phyloP scores from a whole-genome alignment of 2,888 invertebrate genomes.

The Dione juno region DNA sequence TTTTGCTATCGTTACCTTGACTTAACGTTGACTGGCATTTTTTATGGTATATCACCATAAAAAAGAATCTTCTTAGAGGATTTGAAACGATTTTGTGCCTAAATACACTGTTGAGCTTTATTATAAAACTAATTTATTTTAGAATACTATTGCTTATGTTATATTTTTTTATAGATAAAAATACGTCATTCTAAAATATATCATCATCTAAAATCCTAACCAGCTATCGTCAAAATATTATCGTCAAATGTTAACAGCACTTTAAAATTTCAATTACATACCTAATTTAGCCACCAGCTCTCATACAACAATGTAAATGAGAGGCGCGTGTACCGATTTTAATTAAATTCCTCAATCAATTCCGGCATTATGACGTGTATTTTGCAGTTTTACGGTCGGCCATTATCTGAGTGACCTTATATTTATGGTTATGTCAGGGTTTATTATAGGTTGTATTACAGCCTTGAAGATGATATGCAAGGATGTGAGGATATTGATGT shows the following conservation, averaged over 20 bases:
- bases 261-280: slow-evolving; percentile 2
- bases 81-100: too few relatives aligned
- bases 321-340: slow-evolving; percentile 49
- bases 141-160: too few relatives aligned
- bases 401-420: slow-evolving; percentile 44
- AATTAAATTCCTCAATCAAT: slow-evolving; percentile 58
- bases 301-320: slow-evolving; percentile 33
- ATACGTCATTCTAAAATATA: too few relatives aligned
- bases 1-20: too few relatives aligned
- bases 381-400: slow-evolving; percentile 50
- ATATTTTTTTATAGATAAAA: too few relatives aligned
- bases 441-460: slow-evolving; percentile 38
- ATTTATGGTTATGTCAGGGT: slow-evolving; percentile 42
- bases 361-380: slow-evolving; percentile 50
- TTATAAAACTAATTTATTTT: too few relatives aligned
- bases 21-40: too few relatives aligned
- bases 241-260: background rate
- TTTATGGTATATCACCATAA: too few relatives aligned
- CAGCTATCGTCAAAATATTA: background rate
- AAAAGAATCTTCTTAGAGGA: too few relatives aligned
- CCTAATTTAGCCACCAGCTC: slow-evolving; percentile 17
- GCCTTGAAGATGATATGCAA: slow-evolving; percentile 27
- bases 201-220: background rate
- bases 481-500: background rate
- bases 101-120: too few relatives aligned